Evolutionary conservation across 2,113 vertebrate genomes (phyloP), one percentile per base, ranked within the genome.

Genomic region (Spea bombifrons): DNA sequence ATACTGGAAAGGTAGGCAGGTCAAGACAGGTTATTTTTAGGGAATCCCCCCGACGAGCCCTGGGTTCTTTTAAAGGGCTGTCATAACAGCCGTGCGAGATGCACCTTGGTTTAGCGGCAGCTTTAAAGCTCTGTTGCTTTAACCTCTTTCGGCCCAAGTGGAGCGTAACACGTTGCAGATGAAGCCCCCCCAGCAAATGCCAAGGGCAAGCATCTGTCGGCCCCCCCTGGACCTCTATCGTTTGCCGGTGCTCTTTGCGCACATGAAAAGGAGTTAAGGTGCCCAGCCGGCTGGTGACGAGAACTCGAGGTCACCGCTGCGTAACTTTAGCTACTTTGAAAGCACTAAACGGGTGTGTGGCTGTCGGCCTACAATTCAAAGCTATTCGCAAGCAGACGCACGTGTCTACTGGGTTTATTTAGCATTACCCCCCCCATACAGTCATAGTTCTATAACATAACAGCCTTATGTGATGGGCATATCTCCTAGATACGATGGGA

Each of bases 91-190:
- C 7, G 45, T 9, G 61, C 61, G 30, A 64, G 2, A 3, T 64
- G n/a, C 5, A 30, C 8, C 61, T 30, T 16, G 7, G 1, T 61
- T 66, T 65, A 83, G 53, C 75, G 68, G 47, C 61, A 82, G 76
- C 63, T 3, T 0, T 9, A 83, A 68, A 83, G 67, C 81, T 83
- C 75, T 86, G 72, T 84, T 75, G 75, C 55, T 81, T 82, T 71
- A 76, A 83, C 47, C 84, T 71, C n/a, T 49, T 59, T 7, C 73
- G 66, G 64, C 74, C 83, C 53, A 9, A 66, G 59, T 66, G 59
- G 30, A 17, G 8, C 46, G 49, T 46, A 45, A 15, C 15, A 8
- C 52, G 57, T 68, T 68, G 52, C 52, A 5, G 3, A 4, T 5
- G 17, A 15, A 44, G 7, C 47, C 50, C 16, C 16, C 8, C 43